Base-by-base conservation (phyloP, 2,888 invertebrate species). In the Anthrax anthrax region DNA sequence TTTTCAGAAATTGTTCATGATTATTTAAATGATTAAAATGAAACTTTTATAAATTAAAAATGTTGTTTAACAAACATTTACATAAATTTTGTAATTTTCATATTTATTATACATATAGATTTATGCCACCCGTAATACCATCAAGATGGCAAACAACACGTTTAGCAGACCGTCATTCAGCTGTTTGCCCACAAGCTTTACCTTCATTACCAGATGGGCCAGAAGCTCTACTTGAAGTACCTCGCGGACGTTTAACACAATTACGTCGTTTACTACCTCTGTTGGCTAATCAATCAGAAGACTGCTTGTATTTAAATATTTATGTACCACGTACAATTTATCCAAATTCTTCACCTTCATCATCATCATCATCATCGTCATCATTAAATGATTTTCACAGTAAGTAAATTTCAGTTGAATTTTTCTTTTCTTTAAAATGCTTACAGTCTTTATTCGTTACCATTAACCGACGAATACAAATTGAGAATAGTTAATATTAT, bases 281-380 rank as follows among this genome's bases (percentile, higher is more conserved):
- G 55, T 76, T 96, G 49, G 79, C 80, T 60, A 89, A 94, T 66
- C 94, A 96, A 73, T 90, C 88, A 68, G 97, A 97, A 73, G 96
- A 97, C 75, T 97, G 97, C 68, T 82, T 97, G 58, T 94, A 91
- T 69, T 81, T 97, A 65, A 97, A 97, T 73, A 79, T 97, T 57
- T 97, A 92, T 72, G 89, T 92, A 54, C 96, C 96, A 52, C 58
- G 76, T 74, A 18, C 39, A 29, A 39, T 37, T 10, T 40, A 45
- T 40, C 45, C 48, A 60, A 77, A 80, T 80, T 64, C 48, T 4
- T 34, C 44, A 16, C 23, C 39, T 17, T 18, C 39, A 42, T 39
- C 43, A 23, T 23, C 23, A 23, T 23, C 23, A n/a, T 34, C 44
- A 16, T 23, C 39, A 19, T 18, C 39, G 39, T 39, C 43, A 23